Evolutionary conservation across 2,888 invertebrate genomes (phyloP), one percentile per base, ranked within the genome.

Genomic region (Agriopis marginaria): DNA sequence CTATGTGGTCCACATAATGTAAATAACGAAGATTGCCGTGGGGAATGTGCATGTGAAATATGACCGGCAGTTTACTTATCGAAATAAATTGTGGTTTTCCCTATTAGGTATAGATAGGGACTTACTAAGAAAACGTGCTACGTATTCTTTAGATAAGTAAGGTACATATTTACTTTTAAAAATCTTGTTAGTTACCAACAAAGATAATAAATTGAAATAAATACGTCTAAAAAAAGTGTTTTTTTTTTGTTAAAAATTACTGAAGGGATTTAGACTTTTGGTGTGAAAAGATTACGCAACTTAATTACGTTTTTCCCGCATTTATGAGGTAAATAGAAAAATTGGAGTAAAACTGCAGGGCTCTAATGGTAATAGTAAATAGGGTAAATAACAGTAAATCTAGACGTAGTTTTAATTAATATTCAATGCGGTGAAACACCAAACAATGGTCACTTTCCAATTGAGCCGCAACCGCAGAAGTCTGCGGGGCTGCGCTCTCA

Each of bases 401-500:
- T 61, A 4, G 49, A 32, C 44, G 59, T 39, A 14, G 51, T 14
- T 32, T 51, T 23, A 79, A 79, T 81, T 79, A 80, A 76, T 77
- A 79, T 81, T 81, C 78, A 79, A 74, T 75, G 74, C 74, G 75
- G 65, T 60, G 74, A 70, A 70, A 53, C 51, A 67, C 51, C 53
- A 71, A 72, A 79, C 80, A 79, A 80, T 78, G 72, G 78, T 71
- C 76, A 80, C 82, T 82, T 83, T 83, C 81, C 77, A 81, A 81
- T 80, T 76, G 82, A 73, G 75, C 72, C 54, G 53, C 74, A 73
- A 81, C 82, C 79, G 63, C 82, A 75, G 70, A 77, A 75, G 75
- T 76, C 71, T 69, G 76, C 71, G 74, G 75, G 81, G 76, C 68
- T 74, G 79, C 64, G 72, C 78, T 62, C 51, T 3, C 68, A 73